Evolutionary conservation across 2,113 vertebrate genomes (phyloP).

Genomic region (Numenius arquata): DNA sequence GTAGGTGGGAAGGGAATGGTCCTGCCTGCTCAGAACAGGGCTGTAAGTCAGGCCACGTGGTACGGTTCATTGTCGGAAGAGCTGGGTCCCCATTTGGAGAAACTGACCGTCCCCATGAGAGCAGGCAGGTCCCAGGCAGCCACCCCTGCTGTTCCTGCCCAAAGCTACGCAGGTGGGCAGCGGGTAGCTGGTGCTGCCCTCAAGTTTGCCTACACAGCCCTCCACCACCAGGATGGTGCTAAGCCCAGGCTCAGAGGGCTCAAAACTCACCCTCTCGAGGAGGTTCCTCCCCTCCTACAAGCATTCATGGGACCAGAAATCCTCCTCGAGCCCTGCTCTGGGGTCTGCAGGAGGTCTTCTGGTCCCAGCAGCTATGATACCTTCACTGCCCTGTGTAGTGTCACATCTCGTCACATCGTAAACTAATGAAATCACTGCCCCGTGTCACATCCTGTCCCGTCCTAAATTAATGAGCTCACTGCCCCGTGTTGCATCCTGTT

Average conservation of each 20-base stretch:
- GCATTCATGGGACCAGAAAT: background rate
- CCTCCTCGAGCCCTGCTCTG: background rate
- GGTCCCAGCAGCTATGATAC: constrained; percentile 15
- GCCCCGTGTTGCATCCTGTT: constrained; percentile 76
- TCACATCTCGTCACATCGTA: constrained; percentile 70
- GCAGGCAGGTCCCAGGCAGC: background rate
- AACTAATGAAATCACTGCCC: constrained; percentile 61
- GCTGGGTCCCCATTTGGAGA: background rate
- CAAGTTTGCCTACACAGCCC: background rate
- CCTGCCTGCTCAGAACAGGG: background rate
- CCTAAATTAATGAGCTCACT: constrained; percentile 52
- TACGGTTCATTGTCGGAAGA: background rate
- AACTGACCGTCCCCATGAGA: background rate
- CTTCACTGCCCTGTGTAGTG: constrained; percentile 77
- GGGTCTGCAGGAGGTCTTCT: background rate
- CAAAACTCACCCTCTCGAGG: background rate
- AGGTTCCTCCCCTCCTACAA: background rate
- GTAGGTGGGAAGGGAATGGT: background rate
- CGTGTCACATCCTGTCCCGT: constrained; percentile 70
- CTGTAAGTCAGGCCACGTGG: accelerated
- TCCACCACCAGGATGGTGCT: background rate
- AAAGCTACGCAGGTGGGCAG: background rate
- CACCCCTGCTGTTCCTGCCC: background rate
- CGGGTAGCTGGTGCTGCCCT: background rate
- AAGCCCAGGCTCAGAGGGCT: background rate